These are phyloP conservation scores for Myathropa florea DNA, from an alignment of 2,888 invertebrate species.

Conservation along the genomic window DNA sequence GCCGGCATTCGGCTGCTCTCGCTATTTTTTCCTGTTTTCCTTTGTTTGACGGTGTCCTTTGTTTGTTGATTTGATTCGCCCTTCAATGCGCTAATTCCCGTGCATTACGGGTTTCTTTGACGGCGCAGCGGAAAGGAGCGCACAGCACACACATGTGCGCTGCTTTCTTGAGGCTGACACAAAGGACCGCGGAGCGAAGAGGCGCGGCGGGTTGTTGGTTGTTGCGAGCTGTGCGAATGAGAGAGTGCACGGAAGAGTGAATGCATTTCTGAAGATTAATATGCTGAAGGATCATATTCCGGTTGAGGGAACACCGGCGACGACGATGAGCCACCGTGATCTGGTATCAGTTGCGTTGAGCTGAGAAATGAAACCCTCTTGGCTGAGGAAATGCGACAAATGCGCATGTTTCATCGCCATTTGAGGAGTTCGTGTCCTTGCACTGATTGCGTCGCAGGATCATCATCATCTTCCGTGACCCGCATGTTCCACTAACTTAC, in stretches of 20 bases:
- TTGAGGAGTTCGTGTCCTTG: no score
- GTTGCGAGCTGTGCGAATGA: neutral
- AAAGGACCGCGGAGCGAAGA: neutral
- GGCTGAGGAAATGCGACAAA: neutral
- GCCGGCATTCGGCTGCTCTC: conserved; percentile 9
- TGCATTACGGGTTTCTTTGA: conserved; percentile 60
- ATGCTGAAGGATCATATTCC: conserved; percentile 6
- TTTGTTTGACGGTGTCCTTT: conserved; percentile 63
- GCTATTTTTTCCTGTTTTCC: conserved; percentile 13
- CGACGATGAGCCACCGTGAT: conserved; percentile 52
- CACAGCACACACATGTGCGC: neutral
- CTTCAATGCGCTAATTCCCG: conserved; percentile 66
- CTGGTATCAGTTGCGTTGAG: conserved; percentile 40
- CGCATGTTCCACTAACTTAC: no score
- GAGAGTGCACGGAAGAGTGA: conserved; percentile 41
- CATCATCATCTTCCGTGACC: no score
- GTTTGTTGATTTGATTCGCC: conserved; percentile 70
- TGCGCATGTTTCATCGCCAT: no score
- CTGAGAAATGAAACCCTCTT: neutral
- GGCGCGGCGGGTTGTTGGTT: no score
- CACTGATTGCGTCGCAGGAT: no score
- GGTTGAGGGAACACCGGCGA: conserved; percentile 27
- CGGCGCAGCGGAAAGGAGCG: conserved; percentile 3
- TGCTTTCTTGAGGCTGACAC: conserved; percentile 18
- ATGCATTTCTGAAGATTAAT: conserved; percentile 48